These are phyloP conservation scores for Hypselothyrea guttata DNA, from an alignment of 2,888 invertebrate species.

Conservation along the genomic window DNA sequence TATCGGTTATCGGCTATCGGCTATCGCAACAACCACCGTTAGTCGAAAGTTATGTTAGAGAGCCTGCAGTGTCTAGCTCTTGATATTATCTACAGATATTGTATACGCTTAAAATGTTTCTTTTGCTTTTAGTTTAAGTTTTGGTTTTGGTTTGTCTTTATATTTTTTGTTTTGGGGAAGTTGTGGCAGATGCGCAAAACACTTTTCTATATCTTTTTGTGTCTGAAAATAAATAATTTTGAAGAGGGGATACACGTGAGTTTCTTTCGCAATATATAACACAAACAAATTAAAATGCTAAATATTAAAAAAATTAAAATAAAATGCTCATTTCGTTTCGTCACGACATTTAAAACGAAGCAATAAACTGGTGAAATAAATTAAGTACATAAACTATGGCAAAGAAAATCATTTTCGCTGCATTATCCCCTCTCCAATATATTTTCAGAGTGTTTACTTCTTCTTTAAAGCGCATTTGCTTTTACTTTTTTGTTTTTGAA, in stretches of 20 bases:
- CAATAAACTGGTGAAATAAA: conserved; percentile 19
- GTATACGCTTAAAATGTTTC: conserved; percentile 1
- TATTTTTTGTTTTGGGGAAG: conserved; percentile 30
- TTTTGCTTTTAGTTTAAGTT: conserved; percentile 19
- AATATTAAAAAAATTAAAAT: conserved; percentile 61
- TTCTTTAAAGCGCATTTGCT: neutral
- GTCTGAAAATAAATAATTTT: conserved; percentile 82
- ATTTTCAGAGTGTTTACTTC: conserved; percentile 55
- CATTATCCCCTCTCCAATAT: conserved; percentile 80
- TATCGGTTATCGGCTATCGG: conserved; percentile 11
- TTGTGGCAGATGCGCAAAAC: conserved; percentile 68
- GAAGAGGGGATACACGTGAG: conserved; percentile 82
- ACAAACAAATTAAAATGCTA: conserved; percentile 66
- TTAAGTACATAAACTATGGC: conserved; percentile 33
- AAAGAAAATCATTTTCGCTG: conserved; percentile 27
- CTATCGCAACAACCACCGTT: too few species aligned
- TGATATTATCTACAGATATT: conserved; percentile 1
- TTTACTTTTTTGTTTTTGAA: neutral
- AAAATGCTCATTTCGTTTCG: conserved; percentile 22
- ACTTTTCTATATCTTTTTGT: conserved; percentile 75
- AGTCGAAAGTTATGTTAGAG: conserved; percentile 5
- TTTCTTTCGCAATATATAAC: conserved; percentile 70
- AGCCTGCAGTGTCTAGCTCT: neutral
- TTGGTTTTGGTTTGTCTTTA: conserved; percentile 34
- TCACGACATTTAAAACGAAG: conserved; percentile 63